These are phyloP conservation scores for Pinna nobilis DNA, from an alignment of 1,140 invertebrate genomes.

Conservation along the genomic window DNA sequence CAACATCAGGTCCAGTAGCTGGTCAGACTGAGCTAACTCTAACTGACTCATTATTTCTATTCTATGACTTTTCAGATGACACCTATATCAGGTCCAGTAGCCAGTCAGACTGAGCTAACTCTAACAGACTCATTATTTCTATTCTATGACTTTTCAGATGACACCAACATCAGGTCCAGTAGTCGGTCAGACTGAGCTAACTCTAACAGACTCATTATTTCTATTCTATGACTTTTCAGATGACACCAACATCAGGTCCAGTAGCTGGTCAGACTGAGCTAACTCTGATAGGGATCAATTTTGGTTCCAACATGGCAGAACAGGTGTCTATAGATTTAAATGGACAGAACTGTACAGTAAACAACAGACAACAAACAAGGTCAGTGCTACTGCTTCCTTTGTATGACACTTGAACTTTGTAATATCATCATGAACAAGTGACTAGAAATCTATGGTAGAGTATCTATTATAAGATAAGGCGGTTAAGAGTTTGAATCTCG, in stretches of 20 bases:
- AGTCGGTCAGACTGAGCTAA: too few species aligned
- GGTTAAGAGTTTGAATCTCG: slow-evolving; percentile 23
- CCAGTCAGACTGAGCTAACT: too few species aligned
- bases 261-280: slow-evolving; percentile 67
- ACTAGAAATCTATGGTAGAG: background rate
- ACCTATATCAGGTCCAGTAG: too few species aligned
- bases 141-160: too few species aligned
- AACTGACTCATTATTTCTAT: too few species aligned
- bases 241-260: slow-evolving; percentile 70
- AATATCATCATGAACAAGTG: background rate
- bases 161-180: too few species aligned
- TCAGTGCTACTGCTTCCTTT: background rate
- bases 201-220: too few species aligned
- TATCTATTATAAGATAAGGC: background rate
- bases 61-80: too few species aligned
- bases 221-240: slow-evolving; percentile 47
- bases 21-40: too few species aligned
- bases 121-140: too few species aligned
- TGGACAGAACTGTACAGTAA: slow-evolving; percentile 72
- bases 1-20: too few species aligned
- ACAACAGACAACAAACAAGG: background rate
- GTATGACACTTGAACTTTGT: background rate
- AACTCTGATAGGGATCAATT: slow-evolving; percentile 69
- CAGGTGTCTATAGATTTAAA: slow-evolving; percentile 68
- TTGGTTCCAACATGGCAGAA: slow-evolving; percentile 55